Evolutionary conservation across 1,140 invertebrate species (phyloP).

Genomic region (Sitodiplosis mosellana): DNA sequence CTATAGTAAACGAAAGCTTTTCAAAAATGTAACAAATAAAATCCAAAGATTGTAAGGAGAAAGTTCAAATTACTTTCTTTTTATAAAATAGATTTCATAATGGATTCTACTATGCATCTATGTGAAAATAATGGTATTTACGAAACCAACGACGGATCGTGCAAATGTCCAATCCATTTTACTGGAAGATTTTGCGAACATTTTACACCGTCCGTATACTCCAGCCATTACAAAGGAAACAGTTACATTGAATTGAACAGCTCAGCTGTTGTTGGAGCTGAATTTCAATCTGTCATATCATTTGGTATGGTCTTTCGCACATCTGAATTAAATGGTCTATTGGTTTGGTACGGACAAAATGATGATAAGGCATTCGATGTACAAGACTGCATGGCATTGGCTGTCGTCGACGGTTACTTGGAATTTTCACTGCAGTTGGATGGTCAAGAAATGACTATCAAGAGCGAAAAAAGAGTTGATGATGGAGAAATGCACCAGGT

Average conservation of each 20-base stretch:
- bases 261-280: slow-evolving; percentile 39
- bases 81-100: no score
- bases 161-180: slow-evolving; percentile 60
- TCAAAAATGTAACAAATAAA: no score
- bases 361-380: slow-evolving; percentile 35
- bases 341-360: slow-evolving; percentile 79
- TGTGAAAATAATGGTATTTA: slow-evolving; percentile 72
- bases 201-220: slow-evolving; percentile 39
- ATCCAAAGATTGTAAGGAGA: no score
- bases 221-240: slow-evolving; percentile 59
- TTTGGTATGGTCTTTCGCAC: slow-evolving; percentile 54
- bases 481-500: slow-evolving; percentile 66
- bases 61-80: no score
- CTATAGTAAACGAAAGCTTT: no score
- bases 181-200: slow-evolving; percentile 58
- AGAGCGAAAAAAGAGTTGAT: slow-evolving; percentile 24
- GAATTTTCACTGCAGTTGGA: slow-evolving; percentile 75
- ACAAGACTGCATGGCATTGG: slow-evolving; percentile 53
- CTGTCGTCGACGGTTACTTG: slow-evolving; percentile 53
- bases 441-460: slow-evolving; percentile 52
- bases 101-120: no score
- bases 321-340: slow-evolving; percentile 52
- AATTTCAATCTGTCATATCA: no score
- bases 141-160: slow-evolving; percentile 33
- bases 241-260: slow-evolving; percentile 68